phyloP scores from a whole-genome alignment of 1,140 invertebrate genomes.

The Philopotamus ludificatus region DNA sequence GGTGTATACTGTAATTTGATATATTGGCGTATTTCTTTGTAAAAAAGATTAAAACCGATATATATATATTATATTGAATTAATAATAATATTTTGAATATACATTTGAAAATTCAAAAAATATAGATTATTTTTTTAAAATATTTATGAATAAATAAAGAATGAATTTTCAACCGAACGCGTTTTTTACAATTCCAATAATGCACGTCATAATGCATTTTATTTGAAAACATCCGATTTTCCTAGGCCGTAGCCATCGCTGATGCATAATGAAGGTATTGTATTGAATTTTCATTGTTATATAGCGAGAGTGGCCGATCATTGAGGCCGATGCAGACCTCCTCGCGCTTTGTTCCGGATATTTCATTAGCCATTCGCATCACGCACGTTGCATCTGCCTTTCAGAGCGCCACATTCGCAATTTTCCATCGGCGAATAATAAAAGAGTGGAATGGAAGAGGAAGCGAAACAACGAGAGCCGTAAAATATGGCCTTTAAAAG shows the following conservation, averaged over 20 bases:
- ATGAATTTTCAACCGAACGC: too few species aligned
- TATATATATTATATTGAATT: too few species aligned
- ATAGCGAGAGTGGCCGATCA: constrained; percentile 3
- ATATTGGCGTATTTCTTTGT: too few species aligned
- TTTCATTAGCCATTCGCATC: constrained; percentile 31
- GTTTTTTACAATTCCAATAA: too few species aligned
- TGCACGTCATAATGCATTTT: too few species aligned
- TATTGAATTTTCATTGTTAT: constrained; percentile 19
- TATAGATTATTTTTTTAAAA: too few species aligned
- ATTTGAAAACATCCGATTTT: not conserved
- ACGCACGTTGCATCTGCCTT: constrained; percentile 23
- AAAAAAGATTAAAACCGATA: too few species aligned
- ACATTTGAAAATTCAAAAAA: too few species aligned
- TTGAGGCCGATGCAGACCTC: not conserved
- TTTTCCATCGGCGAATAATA: constrained; percentile 2
- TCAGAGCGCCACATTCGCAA: not conserved
- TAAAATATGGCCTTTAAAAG: constrained; percentile 2
- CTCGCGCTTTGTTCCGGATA: constrained; percentile 19
- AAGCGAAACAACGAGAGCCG: not conserved
- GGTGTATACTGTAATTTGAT: too few species aligned
- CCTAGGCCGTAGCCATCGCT: not conserved
- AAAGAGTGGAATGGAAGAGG: not conserved
- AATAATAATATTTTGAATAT: too few species aligned
- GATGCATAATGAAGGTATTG: constrained; percentile 3
- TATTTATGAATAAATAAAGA: too few species aligned